Percentiles rank a stretch among this genome's conserved stretches.
Conservation (phyloP, 2,113 vertebrate genomes). For the Callithrix jacchus region DNA sequence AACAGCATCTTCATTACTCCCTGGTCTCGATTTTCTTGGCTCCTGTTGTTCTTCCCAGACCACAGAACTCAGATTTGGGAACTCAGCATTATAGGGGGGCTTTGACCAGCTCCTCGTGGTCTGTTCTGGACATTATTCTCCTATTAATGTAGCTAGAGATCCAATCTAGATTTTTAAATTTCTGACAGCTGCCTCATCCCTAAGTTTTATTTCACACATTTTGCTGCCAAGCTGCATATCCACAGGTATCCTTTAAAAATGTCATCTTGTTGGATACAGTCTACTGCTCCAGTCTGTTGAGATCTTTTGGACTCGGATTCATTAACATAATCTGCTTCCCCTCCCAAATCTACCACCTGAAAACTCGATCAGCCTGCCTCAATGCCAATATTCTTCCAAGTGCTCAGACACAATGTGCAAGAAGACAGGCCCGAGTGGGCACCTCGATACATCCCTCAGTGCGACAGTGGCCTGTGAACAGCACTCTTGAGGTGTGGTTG, state of each 20-base stretch:
- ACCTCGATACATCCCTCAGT: background rate
- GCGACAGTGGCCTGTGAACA: background rate
- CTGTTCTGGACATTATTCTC: background rate
- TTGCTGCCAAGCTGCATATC: background rate
- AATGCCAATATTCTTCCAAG: background rate
- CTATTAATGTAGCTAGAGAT: background rate
- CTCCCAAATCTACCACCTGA: background rate
- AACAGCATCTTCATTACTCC: background rate
- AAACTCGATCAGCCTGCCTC: background rate
- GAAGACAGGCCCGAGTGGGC: background rate
- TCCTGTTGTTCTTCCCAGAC: background rate
- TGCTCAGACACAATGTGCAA: background rate
- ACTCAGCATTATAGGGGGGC: background rate
- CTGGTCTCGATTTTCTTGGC: background rate
- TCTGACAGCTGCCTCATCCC: background rate
- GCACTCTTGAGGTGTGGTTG: background rate
- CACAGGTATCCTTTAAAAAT: conserved; percentile 23
- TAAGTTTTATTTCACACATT: background rate
- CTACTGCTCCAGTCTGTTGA: background rate
- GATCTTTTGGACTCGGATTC: background rate
- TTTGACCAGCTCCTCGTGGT: background rate
- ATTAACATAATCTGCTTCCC: background rate
- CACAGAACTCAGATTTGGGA: background rate
- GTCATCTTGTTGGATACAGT: background rate
- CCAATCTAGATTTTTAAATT: background rate